Conservation (phyloP, 2,113 vertebrate genomes). For the human (Homo sapiens) region DNA sequence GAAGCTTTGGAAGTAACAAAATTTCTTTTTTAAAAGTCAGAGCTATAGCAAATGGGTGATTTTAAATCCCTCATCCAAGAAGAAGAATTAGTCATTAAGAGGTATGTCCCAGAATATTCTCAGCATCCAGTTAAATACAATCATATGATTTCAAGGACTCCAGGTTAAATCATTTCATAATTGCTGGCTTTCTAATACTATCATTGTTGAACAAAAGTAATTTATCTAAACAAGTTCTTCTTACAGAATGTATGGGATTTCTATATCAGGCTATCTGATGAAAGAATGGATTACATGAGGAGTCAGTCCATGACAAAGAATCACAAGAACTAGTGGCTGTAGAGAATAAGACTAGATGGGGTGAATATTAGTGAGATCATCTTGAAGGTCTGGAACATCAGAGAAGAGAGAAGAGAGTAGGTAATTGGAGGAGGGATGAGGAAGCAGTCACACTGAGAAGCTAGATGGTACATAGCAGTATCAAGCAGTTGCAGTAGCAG, state of each 20-base stretch:
- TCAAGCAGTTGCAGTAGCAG: background rate
- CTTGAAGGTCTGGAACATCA: background rate
- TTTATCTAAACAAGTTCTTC: background rate
- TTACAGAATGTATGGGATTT: background rate
- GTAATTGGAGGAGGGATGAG: accelerated
- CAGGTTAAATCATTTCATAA: conserved; percentile 9
- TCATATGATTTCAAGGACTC: background rate
- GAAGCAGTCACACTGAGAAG: background rate
- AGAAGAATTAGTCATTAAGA: conserved; percentile 1
- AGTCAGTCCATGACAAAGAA: background rate
- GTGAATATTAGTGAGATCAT: background rate
- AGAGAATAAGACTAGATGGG: background rate
- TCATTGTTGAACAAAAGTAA: background rate
- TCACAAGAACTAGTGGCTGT: background rate
- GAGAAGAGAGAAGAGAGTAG: background rate
- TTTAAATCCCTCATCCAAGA: background rate
- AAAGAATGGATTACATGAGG: background rate
- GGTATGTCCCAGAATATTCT: background rate
- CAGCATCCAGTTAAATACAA: background rate
- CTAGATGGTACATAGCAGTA: background rate
- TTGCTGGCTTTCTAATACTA: background rate
- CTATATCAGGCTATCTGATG: background rate
- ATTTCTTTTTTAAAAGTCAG: conserved; percentile 19
- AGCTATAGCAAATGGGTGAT: background rate
- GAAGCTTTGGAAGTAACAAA: background rate